Evolutionary conservation across 1,140 invertebrate genomes (phyloP), one percentile per base, ranked within the genome.

Genomic region (Grapholita molesta): DNA sequence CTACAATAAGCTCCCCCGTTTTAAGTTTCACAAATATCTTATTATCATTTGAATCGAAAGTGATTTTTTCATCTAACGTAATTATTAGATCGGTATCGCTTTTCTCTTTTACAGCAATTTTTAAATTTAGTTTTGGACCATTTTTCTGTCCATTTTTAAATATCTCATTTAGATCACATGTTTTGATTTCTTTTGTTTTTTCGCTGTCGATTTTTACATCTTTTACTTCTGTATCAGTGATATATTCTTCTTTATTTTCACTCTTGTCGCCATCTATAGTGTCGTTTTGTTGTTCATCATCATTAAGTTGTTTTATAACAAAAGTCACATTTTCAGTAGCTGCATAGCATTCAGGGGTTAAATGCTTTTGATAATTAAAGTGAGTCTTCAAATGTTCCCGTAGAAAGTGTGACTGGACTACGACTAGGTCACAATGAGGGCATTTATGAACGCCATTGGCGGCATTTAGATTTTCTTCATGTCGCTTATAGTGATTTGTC

Each of bases 391-490:
- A 93, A 86, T 97, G 96, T 69, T 97, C 96, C n/a, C 94, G 91
- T 6, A 97, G 84, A 69, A 96, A 95, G 80, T 97, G 95, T 9
- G 94, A 94, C 79, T 97, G 96, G 0, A 95, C 94, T 2, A 96
- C 96, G 21, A 95, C 95, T 84, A 96, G 96, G 90, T 97, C 96
- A 88, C 97, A 98, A 82, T 96, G 95, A n/a, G 95, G 94, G 88
- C 97, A 98, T 75, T 94, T 91, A 81, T 96, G 93, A 85, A 92
- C 88, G 67, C 93, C 93, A 66, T 93, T 93, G 92, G 93, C 53
- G 93, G 93, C 23, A 93, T 93, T 9, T 88, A 90, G 82, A 77
- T 69, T 76, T 65, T 89, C 89, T 67, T 93, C 93, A 79, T 97
- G 96, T 42, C 96, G 93, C 77, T 94, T 95, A 57, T 95, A 94